Base-by-base conservation (phyloP, 1,140 invertebrate genomes). In the Episyrphus balteatus region DNA sequence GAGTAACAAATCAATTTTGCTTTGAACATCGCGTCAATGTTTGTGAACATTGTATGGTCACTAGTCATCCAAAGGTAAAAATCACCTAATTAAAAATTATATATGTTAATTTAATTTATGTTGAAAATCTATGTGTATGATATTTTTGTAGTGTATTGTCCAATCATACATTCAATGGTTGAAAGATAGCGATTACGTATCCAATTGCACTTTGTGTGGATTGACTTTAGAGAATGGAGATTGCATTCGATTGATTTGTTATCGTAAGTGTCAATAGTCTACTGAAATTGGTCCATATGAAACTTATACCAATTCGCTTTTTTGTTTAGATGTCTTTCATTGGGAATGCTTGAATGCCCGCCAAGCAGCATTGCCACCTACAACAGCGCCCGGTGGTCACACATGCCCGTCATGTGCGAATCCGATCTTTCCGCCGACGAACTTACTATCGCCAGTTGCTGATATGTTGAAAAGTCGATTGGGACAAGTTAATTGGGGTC, bases 21-120 rank as follows among this genome's bases (percentile, higher is more conserved):
- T 98, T 96, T 70, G 92, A 97, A 72, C 95, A 98, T 68, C 74
- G 92, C 59, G 93, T 98, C 2, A 98, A 98, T 80, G 95, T 98
- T 62, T 98, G 95, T 71, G 94, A 98, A 75, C 81, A 92, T 75
- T 98, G 95, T 75, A 87, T 98, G 79, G 88, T 97, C 30, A 84
- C 86, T 55, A 92, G 88, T 69, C 95, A 98, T 73, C 82, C 88
- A 26, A 91, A 91, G 78, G 93, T 98, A 81, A 71, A 56, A 57
- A 42, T 40, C 36, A 15, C 36, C 5, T n/a, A 26, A 26, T 26
- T 26, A 37, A 12, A 39, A 9, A n/a, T n/a, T n/a, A n/a, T n/a
- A n/a, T n/a, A n/a, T n/a, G n/a, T n/a, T n/a, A n/a, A n/a, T n/a
- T n/a, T n/a, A n/a, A n/a, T n/a, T n/a, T n/a, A n/a, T n/a, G n/a